Conservation (phyloP, 2,888 invertebrate species). For the Nomada hirtipes region DNA sequence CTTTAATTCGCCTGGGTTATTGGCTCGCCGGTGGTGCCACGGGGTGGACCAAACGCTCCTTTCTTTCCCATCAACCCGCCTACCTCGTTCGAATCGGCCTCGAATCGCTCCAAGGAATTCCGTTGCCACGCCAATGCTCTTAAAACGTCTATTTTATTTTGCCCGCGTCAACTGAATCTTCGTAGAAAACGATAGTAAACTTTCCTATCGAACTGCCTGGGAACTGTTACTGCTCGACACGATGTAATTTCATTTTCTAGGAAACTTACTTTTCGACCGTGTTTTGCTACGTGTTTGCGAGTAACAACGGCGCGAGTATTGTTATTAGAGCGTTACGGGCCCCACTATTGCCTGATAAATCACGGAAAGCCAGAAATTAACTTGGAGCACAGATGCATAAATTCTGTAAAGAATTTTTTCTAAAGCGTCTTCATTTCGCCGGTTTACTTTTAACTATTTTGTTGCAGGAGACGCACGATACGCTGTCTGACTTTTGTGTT, state of each 20-base stretch:
- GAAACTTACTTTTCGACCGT: constrained; percentile 2
- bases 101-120: constrained; percentile 55
- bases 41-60: constrained; percentile 56
- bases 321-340: background rate
- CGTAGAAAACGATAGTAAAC: constrained; percentile 32
- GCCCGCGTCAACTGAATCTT: constrained; percentile 38
- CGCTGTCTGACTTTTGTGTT: too few species aligned
- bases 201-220: constrained; percentile 6
- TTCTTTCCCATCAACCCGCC: constrained; percentile 64
- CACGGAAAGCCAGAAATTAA: too few species aligned
- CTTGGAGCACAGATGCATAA: too few species aligned
- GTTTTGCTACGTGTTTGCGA: background rate
- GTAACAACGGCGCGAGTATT: background rate
- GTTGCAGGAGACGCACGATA: too few species aligned
- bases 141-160: constrained; percentile 59
- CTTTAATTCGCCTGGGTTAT: constrained; percentile 68
- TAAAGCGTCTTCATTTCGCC: too few species aligned
- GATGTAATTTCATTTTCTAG: constrained; percentile 18
- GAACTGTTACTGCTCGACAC: background rate
- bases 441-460: too few species aligned
- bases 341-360: background rate
- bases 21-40: constrained; percentile 45
- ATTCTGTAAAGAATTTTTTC: too few species aligned
- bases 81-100: constrained; percentile 53
- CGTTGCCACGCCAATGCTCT: constrained; percentile 52